A percentile compares a stretch with the other conserved stretches of the same genome.
These are phyloP conservation scores for Agrotis ipsilon DNA, from an alignment of 2,888 invertebrate genomes.

Conservation along the genomic window DNA sequence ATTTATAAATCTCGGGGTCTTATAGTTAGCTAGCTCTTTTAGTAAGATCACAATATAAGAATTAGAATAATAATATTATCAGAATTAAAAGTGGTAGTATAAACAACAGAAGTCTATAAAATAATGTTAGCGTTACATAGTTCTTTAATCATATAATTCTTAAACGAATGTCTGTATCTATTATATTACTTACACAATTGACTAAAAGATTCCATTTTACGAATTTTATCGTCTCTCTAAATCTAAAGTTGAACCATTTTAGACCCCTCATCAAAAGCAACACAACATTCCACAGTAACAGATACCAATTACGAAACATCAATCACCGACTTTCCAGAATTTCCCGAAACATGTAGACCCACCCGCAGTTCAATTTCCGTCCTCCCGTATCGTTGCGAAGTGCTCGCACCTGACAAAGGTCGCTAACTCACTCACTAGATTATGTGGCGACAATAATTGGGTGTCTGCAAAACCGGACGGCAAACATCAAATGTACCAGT, in stretches of 20 bases:
- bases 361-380: constrained; percentile 34
- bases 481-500: constrained; percentile 19
- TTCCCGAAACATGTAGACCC: neutral
- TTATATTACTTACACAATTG: too few species aligned
- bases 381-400: constrained; percentile 16
- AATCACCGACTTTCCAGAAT: neutral
- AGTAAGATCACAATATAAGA: too few species aligned
- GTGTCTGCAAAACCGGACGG: constrained; percentile 10
- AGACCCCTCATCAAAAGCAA: neutral
- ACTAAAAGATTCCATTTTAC: too few species aligned
- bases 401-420: constrained; percentile 12
- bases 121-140: too few species aligned
- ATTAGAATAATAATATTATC: too few species aligned
- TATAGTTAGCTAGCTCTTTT: too few species aligned
- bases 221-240: too few species aligned
- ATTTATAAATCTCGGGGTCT: neutral
- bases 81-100: too few species aligned
- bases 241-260: too few species aligned
- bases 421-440: neutral
- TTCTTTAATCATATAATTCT: too few species aligned
- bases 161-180: too few species aligned
- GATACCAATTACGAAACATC: neutral
- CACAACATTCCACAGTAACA: neutral
- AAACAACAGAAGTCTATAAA: too few species aligned
- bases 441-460: constrained; percentile 39